Percentiles rank a stretch among this genome's conserved stretches.
Conservation (phyloP, 2,797 vertebrate genomes). For the Oreortyx pictus region DNA sequence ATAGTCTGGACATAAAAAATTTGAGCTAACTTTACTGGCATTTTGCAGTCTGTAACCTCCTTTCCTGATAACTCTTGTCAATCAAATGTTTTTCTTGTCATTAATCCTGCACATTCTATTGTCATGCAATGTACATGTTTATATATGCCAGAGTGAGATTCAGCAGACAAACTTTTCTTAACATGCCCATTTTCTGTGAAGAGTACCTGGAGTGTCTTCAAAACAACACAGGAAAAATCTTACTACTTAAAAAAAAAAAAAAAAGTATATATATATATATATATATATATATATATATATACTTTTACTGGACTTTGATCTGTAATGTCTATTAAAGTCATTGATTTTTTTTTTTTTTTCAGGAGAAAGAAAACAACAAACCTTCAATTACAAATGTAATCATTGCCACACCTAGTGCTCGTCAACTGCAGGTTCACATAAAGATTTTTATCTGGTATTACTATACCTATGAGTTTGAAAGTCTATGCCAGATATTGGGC, state of each 20-base stretch:
- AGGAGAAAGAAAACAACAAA: neutral
- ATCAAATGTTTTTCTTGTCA: slow-evolving; percentile 24
- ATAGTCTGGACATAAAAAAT: slow-evolving; percentile 44
- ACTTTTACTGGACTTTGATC: neutral
- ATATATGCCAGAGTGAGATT: neutral
- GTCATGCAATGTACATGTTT: neutral
- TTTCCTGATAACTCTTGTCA: slow-evolving; percentile 32
- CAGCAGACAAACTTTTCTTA: neutral
- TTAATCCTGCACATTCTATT: slow-evolving; percentile 22
- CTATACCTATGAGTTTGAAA: slow-evolving; percentile 31
- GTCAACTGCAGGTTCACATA: slow-evolving; percentile 8
- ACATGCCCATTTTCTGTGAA: neutral
- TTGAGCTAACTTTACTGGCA: slow-evolving; percentile 50
- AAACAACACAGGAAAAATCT: neutral
- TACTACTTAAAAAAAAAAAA: neutral
- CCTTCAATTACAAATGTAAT: neutral
- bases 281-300: neutral
- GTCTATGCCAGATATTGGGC: slow-evolving; percentile 21
- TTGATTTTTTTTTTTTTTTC: neutral
- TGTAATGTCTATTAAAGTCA: neutral
- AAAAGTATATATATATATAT: neutral
- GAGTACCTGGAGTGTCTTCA: neutral
- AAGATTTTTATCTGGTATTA: slow-evolving; percentile 40
- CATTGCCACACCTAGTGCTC: neutral
- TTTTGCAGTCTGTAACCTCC: slow-evolving; percentile 27